Conservation (phyloP, 2,888 invertebrate species). For the Drosophila prolongata region DNA sequence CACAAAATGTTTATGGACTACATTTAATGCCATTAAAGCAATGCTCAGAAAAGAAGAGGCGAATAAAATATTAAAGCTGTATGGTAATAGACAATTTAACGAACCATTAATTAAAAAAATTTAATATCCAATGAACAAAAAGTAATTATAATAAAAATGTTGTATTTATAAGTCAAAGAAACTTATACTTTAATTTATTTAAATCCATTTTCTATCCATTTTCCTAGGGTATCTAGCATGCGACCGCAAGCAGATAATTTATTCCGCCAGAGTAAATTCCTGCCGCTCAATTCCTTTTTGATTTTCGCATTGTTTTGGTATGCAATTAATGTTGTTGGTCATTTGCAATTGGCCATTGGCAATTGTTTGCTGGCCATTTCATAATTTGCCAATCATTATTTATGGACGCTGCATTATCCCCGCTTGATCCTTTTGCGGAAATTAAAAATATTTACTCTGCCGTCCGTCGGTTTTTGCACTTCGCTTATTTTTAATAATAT, state of each 20-base stretch:
- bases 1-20: no score
- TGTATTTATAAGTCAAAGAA: no score
- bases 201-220: background rate
- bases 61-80: no score
- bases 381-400: constrained; percentile 64
- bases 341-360: constrained; percentile 14
- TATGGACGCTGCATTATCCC: constrained; percentile 56
- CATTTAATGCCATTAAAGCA: no score
- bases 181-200: no score
- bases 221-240: background rate
- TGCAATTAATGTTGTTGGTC: constrained; percentile 33
- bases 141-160: no score
- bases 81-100: no score
- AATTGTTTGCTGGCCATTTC: constrained; percentile 44
- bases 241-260: background rate
- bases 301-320: constrained; percentile 7
- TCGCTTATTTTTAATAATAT: constrained; percentile 27
- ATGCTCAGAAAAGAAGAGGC: no score
- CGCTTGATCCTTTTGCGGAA: constrained; percentile 67
- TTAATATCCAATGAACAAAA: no score
- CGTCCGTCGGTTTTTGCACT: constrained; percentile 6
- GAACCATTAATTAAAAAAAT: no score
- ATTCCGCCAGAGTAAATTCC: background rate
- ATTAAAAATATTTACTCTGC: constrained; percentile 45
- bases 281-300: background rate